These are phyloP conservation scores for Patella caerulea DNA, from an alignment of 2,888 invertebrate species.

Conservation along the genomic window DNA sequence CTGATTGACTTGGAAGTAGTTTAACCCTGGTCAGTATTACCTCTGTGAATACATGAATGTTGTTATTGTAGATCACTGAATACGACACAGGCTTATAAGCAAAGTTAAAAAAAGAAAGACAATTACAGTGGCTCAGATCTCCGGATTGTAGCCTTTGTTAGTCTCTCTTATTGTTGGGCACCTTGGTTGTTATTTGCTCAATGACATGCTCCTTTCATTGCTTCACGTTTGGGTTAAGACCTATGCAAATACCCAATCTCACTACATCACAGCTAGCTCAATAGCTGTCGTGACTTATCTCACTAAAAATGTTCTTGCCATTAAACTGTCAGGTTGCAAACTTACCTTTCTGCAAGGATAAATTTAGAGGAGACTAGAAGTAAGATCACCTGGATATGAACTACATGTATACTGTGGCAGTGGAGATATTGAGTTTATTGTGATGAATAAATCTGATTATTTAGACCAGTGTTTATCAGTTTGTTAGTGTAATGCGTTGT, in stretches of 20 bases:
- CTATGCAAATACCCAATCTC: constrained; percentile 7
- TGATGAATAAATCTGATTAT: too few species aligned
- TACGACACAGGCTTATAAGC: too few species aligned
- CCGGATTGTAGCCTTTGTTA: constrained; percentile 5
- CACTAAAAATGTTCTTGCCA: constrained; percentile 5
- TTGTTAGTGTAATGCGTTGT: too few species aligned
- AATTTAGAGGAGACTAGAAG: not conserved
- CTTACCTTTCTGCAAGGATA: not conserved
- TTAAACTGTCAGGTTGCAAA: not conserved
- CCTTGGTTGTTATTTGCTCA: constrained; percentile 10
- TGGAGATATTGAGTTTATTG: too few species aligned
- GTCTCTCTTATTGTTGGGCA: constrained; percentile 2
- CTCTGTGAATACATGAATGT: too few species aligned
- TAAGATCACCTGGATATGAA: too few species aligned
- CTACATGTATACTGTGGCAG: too few species aligned
- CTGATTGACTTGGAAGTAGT: too few species aligned
- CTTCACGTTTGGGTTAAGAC: constrained; percentile 11
- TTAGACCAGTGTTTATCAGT: too few species aligned
- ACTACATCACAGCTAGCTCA: constrained; percentile 12
- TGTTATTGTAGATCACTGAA: too few species aligned
- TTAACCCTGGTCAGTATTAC: too few species aligned
- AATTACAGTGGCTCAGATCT: not conserved
- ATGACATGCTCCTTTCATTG: constrained; percentile 6
- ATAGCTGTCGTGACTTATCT: constrained; percentile 12
- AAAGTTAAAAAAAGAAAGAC: not conserved